Evolutionary conservation across 2,888 invertebrate genomes (phyloP), one percentile per base, ranked within the genome.

Genomic region (Mayetiola destructor): DNA sequence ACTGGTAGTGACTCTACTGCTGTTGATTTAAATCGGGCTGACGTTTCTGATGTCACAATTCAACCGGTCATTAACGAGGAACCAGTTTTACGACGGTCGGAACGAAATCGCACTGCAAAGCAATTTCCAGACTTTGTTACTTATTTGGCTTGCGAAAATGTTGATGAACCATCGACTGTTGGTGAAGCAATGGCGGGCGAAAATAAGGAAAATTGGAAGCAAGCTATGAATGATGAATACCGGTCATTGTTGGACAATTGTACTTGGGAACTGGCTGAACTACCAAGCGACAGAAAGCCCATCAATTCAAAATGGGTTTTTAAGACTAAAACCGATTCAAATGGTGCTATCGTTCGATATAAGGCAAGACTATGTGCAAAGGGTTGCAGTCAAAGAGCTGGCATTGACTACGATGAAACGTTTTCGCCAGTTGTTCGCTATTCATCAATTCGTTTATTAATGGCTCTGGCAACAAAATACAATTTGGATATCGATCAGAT

Each of bases 221-320:
- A 32, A 8, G 52, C 52, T 14, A 56, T 58, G 58, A 14, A 48
- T 20, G 23, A 48, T 6, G 56, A 58, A 52, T 29, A 56, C 21
- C 14, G 54, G 9, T 36, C 42, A n/a, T 32, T 59, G 14, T 18
- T 42, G 1, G 12, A 55, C 30, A 39, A 55, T 14, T 14, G 55
- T 6, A 55, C 40, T 8, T 57, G 55, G 57, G 21, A 27, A 29
- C 16, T 56, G n/a, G 40, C 42, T 9, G 16, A 56, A 9, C 16
- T 18, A 2, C 60, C 59, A 4, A 12, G 8, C 14, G 52, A 56
- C 27, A 29, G 23, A 23, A 53, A 55, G 37, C n/a, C 48, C 3
- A 58, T 59, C 5, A 40, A 52, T 6, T 57, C 35, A 2, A 59
- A 59, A 21, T 60, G 59, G 60, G 59, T 58, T 9, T 61, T 61